Evolutionary conservation across 1,140 invertebrate species (phyloP), one percentile per base, ranked within the genome.

Genomic region (Nylanderia fulva): DNA sequence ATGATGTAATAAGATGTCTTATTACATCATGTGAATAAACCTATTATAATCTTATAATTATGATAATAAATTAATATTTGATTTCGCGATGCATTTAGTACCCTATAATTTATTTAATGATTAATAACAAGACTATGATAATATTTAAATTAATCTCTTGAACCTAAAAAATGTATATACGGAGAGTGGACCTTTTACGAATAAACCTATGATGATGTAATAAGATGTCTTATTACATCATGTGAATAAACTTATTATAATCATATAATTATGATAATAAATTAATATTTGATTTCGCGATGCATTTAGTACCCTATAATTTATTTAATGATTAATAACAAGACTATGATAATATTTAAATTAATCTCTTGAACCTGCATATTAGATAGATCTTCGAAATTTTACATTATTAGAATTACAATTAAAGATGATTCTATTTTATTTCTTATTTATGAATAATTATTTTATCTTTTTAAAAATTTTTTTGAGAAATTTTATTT

Each of bases 31-130:
- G n/a, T n/a, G n/a, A n/a, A n/a, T n/a, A n/a, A n/a, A n/a, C n/a
- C n/a, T n/a, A n/a, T n/a, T n/a, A n/a, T n/a, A n/a, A n/a, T n/a
- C n/a, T n/a, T n/a, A n/a, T n/a, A n/a, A n/a, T n/a, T n/a, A n/a
- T n/a, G n/a, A n/a, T n/a, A n/a, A n/a, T n/a, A n/a, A n/a, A n/a
- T n/a, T n/a, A n/a, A 85, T n/a, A n/a, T n/a, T 89, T 90, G 54
- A 75, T 87, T 85, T 86, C 29, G 69, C 85, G 54, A 87, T 89
- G 88, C 85, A 90, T 89, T 90, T 89, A 85, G 80, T 82, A 82
- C 60, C 4, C 66, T 90, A n/a, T n/a, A 90, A 89, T 87, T 90
- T 90, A 90, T 89, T 90, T 90, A 87, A 69, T 64, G 69, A 86
- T 87, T n/a, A 88, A 85, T 63, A 29, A 87, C 58, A 29, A 64